phyloP scores from a whole-genome alignment of 1,140 invertebrate species.

The Zaprionus davidi region DNA sequence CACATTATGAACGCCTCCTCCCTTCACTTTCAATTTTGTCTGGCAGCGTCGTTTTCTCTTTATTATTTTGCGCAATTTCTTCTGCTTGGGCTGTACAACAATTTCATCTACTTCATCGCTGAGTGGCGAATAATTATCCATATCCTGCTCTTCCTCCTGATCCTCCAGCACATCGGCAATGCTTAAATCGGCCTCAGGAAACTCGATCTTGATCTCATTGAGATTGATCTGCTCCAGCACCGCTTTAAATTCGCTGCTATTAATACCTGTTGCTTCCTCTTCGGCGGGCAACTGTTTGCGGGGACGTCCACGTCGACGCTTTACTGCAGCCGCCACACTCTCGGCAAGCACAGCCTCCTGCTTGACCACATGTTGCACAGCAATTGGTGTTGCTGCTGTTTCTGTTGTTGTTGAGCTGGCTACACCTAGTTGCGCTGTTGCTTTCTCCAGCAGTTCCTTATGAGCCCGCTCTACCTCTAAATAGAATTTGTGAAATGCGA shows the following conservation, averaged over 20 bases:
- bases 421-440: neutral
- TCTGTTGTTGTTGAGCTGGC: neutral
- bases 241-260: slow-evolving; percentile 53
- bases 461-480: slow-evolving; percentile 60
- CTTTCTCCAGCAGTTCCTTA: slow-evolving; percentile 12
- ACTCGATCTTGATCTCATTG: slow-evolving; percentile 73
- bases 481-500: slow-evolving; percentile 67
- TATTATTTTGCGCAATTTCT: neutral
- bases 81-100: neutral
- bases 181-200: slow-evolving; percentile 64
- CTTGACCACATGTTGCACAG: neutral
- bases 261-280: slow-evolving; percentile 14
- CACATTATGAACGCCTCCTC: slow-evolving; percentile 30
- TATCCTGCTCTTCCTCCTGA: slow-evolving; percentile 51
- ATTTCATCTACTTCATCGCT: slow-evolving; percentile 23
- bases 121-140: slow-evolving; percentile 26
- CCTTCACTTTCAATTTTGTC: slow-evolving; percentile 8
- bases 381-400: neutral
- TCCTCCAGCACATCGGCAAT: slow-evolving; percentile 71
- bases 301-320: slow-evolving; percentile 64
- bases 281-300: slow-evolving; percentile 40
- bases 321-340: slow-evolving; percentile 62
- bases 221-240: slow-evolving; percentile 72
- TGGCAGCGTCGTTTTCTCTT: slow-evolving; percentile 17
- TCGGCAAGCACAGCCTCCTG: slow-evolving; percentile 38